phyloP scores from a whole-genome alignment of 2,888 invertebrate genomes.

The Disparrhopalites patrizii region DNA sequence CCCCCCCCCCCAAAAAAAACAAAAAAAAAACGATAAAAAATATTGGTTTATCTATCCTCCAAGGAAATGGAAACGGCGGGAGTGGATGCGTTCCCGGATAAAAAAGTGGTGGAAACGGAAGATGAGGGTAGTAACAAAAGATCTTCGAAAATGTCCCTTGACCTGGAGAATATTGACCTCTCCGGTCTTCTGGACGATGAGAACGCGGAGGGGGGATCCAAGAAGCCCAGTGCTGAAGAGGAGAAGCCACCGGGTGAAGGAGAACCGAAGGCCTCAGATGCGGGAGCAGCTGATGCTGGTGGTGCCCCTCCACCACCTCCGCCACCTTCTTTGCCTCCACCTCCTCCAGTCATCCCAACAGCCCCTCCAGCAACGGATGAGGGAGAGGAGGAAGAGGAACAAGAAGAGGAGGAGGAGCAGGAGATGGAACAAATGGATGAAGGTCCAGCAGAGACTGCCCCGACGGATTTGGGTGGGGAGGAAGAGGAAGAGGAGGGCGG shows the following conservation, averaged over 20 bases:
- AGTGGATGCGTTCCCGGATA: conserved; percentile 34
- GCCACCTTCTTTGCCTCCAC: background rate
- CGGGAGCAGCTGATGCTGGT: background rate
- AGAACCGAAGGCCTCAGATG: background rate
- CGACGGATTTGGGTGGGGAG: background rate
- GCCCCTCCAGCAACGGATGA: no score
- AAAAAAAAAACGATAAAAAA: background rate
- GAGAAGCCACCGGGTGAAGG: background rate
- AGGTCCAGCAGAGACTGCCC: background rate
- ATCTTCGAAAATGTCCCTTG: background rate
- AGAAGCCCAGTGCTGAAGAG: background rate
- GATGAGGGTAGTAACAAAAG: background rate
- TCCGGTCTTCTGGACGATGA: background rate
- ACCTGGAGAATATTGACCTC: background rate
- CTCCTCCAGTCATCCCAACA: background rate
- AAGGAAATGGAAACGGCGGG: conserved; percentile 36
- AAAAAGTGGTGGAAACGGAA: conserved; percentile 11
- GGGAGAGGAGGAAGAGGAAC: background rate
- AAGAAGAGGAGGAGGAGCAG: background rate
- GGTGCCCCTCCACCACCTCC: background rate
- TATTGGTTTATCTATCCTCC: background rate
- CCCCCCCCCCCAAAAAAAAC: no score
- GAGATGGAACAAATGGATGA: background rate
- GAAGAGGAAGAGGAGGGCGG: conserved; percentile 7
- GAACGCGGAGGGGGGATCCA: background rate